These are phyloP conservation scores for Sebastes paucispinis DNA, from an alignment of 2,797 vertebrate species.

Conservation along the genomic window DNA sequence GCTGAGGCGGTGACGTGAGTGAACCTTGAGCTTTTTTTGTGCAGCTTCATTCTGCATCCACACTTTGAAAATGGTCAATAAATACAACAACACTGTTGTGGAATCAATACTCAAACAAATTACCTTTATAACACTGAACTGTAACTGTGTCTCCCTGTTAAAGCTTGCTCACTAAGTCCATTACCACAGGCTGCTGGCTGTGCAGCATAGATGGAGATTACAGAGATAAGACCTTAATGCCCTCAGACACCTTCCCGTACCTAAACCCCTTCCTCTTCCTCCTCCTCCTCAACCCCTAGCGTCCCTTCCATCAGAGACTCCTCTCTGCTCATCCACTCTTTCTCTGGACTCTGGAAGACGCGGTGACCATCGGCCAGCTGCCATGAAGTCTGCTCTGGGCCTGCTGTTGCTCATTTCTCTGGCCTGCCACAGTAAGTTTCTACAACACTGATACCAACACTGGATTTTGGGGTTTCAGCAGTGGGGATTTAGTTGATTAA, in stretches of 20 bases:
- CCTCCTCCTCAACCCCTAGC: background rate
- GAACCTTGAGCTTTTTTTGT: background rate
- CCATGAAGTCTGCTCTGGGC: slow-evolving; percentile 77
- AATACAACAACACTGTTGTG: background rate
- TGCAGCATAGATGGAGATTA: slow-evolving; percentile 81
- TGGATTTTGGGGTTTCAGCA: background rate
- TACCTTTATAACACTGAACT: background rate
- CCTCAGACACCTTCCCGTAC: slow-evolving; percentile 59
- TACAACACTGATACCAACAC: background rate
- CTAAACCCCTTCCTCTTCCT: slow-evolving; percentile 5
- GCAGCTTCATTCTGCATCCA: background rate
- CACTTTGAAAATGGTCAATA: background rate
- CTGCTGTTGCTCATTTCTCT: slow-evolving; percentile 74
- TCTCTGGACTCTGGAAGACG: slow-evolving; percentile 41
- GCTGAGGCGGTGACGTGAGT: background rate
- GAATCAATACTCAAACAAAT: background rate
- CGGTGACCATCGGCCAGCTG: slow-evolving; percentile 24
- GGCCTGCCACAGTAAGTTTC: slow-evolving; percentile 80
- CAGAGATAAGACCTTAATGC: slow-evolving; percentile 75
- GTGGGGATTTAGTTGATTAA: background rate
- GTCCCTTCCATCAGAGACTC: slow-evolving; percentile 31
- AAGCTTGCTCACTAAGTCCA: slow-evolving; percentile 62
- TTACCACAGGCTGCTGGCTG: slow-evolving; percentile 73
- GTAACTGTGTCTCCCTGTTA: slow-evolving; percentile 32
- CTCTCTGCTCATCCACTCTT: slow-evolving; percentile 35